Evolutionary conservation across 1,140 invertebrate species (phyloP).

Genomic region (Cephus cinctus): DNA sequence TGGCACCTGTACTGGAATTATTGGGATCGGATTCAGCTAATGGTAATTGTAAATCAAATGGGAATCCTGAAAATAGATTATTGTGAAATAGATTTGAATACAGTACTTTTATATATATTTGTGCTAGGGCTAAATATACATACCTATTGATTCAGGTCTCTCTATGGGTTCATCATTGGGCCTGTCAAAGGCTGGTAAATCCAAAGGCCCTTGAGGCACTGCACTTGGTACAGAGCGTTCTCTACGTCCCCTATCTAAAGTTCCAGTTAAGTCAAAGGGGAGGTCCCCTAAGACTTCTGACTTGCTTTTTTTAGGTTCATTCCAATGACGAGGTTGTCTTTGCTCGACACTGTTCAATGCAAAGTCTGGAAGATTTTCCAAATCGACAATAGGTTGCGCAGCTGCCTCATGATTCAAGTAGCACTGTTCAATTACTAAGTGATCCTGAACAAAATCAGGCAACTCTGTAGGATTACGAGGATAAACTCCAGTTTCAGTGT

Average conservation of each 20-base stretch:
- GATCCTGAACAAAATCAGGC: slow-evolving; percentile 65
- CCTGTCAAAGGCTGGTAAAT: slow-evolving; percentile 36
- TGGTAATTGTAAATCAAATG: slow-evolving; percentile 41
- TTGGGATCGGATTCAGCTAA: slow-evolving; percentile 25
- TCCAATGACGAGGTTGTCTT: slow-evolving; percentile 26
- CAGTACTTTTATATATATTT: not conserved
- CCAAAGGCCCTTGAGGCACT: slow-evolving; percentile 31
- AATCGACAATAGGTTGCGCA: slow-evolving; percentile 31
- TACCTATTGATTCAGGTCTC: slow-evolving; percentile 35
- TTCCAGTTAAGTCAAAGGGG: slow-evolving; percentile 43
- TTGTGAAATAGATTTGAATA: not conserved
- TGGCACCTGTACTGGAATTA: slow-evolving; percentile 5
- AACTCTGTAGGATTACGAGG: slow-evolving; percentile 55
- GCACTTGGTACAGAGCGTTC: slow-evolving; percentile 25
- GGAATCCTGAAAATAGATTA: slow-evolving; percentile 31
- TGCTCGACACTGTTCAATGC: slow-evolving; percentile 44
- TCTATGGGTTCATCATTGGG: slow-evolving; percentile 19
- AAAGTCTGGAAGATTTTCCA: slow-evolving; percentile 57
- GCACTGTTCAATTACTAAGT: slow-evolving; percentile 61
- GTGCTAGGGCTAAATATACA: slow-evolving; percentile 1
- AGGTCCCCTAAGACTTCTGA: slow-evolving; percentile 25
- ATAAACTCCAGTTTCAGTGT: slow-evolving; percentile 37
- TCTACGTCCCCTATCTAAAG: slow-evolving; percentile 26
- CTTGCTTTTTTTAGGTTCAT: slow-evolving; percentile 25
- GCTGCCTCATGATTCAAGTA: slow-evolving; percentile 45